phyloP scores from a whole-genome alignment of 2,113 vertebrate species.

The Psophia crepitans region DNA sequence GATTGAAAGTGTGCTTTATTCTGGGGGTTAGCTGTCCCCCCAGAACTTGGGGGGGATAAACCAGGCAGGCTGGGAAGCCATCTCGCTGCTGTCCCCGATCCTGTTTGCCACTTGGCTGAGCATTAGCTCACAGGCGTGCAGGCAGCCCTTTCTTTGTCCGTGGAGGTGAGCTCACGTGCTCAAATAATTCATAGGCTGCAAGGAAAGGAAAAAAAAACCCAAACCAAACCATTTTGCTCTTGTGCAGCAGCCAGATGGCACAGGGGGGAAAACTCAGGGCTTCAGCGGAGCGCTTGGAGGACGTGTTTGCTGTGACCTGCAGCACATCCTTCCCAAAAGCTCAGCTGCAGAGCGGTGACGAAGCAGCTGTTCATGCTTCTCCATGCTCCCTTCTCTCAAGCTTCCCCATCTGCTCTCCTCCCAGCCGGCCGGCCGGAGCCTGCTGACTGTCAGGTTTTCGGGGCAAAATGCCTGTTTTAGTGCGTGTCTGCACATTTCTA shows the following conservation, averaged over 20 bases:
- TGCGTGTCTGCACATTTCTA: not conserved
- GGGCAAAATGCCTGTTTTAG: not conserved
- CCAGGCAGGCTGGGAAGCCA: not conserved
- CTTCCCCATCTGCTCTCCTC: constrained; percentile 1
- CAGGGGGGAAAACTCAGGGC: not conserved
- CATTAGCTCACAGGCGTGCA: not conserved
- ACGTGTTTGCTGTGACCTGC: not conserved
- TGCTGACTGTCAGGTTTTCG: not conserved
- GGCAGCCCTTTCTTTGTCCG: not conserved
- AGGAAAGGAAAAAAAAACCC: not conserved
- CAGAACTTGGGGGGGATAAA: not conserved
- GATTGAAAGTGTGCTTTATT: not conserved
- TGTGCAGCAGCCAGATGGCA: constrained; percentile 8
- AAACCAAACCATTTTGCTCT: not conserved
- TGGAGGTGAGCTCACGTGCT: constrained; percentile 1
- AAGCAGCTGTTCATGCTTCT: constrained; percentile 9
- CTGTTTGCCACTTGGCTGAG: constrained; percentile 20
- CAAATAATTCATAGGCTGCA: not conserved
- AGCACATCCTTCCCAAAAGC: not conserved
- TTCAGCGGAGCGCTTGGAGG: not conserved
- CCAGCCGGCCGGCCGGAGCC: not conserved
- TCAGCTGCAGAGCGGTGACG: not conserved
- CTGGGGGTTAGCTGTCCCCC: not conserved
- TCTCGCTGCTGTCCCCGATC: not conserved
- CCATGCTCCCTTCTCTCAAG: not conserved